Percentiles rank a stretch among this genome's conserved stretches.
phyloP scores from a whole-genome alignment of 2,888 invertebrate genomes.

The Hydroisotoma schaefferi region DNA sequence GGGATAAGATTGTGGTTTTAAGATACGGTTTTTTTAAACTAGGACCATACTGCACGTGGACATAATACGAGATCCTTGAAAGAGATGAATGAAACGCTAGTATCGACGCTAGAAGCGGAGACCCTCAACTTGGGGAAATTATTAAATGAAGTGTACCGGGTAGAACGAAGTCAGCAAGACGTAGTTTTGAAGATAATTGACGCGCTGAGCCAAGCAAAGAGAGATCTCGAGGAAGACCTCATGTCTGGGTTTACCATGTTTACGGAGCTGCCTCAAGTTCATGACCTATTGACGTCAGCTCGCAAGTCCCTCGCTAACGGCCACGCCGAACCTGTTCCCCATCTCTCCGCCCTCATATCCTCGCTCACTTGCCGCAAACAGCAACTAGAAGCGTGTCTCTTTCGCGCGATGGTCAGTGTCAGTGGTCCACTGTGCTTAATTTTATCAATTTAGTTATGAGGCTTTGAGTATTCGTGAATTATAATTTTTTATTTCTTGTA shows the following conservation, averaged over 20 bases:
- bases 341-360: constrained; percentile 46
- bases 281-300: constrained; percentile 46
- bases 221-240: constrained; percentile 70
- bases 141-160: constrained; percentile 66
- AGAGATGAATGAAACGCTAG: constrained; percentile 45
- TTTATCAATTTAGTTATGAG: constrained; percentile 1
- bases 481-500: background rate
- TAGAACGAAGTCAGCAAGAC: constrained; percentile 67
- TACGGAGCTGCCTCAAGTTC: constrained; percentile 61
- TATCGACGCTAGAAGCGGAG: constrained; percentile 56
- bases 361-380: constrained; percentile 48
- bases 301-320: constrained; percentile 47
- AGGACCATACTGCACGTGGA: constrained; percentile 45
- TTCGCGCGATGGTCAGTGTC: constrained; percentile 43
- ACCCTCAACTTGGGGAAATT: constrained; percentile 66
- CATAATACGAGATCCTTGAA: constrained; percentile 44
- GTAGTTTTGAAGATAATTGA: constrained; percentile 69
- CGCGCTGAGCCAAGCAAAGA: constrained; percentile 61
- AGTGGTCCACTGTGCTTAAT: constrained; percentile 7
- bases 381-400: constrained; percentile 45
- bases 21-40: background rate
- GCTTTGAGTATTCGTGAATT: background rate
- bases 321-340: constrained; percentile 46
- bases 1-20: background rate
- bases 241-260: constrained; percentile 65